A percentile compares a stretch with the other conserved stretches of the same genome.
phyloP scores from a whole-genome alignment of 64 coral and sea anemone species.

The Porites australiensis region DNA sequence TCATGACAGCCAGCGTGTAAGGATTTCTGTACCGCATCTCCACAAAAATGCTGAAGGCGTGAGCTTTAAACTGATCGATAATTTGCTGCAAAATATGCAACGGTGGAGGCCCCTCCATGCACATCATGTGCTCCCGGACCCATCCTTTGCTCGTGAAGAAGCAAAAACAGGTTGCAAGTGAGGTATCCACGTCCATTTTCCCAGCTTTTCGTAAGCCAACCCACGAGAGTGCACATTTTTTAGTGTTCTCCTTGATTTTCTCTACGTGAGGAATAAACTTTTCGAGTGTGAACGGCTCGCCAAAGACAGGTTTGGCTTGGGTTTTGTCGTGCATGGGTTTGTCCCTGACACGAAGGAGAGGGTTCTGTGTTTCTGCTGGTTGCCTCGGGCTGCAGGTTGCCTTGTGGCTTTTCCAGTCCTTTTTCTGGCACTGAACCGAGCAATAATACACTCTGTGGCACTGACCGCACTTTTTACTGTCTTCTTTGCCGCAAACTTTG shows the following conservation, averaged over 20 bases:
- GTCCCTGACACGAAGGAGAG: not conserved
- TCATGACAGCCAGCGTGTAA: constrained; percentile 3
- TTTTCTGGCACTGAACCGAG: not conserved
- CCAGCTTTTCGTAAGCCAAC: not conserved
- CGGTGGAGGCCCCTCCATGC: not conserved
- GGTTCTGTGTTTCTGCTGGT: not conserved
- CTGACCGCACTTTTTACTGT: constrained; percentile 4
- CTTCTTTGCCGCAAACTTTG: not conserved
- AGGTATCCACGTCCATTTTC: constrained; percentile 1
- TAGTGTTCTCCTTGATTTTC: not conserved
- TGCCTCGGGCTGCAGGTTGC: not conserved
- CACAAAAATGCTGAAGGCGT: constrained; percentile 12
- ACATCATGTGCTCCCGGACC: constrained; percentile 11
- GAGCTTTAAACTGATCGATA: not conserved
- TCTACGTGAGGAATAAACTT: constrained; percentile 7
- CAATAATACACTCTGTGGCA: constrained; percentile 7
- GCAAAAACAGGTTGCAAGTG: constrained; percentile 3
- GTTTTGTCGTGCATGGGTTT: not conserved
- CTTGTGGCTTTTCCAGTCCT: constrained; percentile 31
- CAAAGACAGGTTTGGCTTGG: not conserved
- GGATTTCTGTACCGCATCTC: constrained; percentile 24
- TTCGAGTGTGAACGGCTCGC: constrained; percentile 8
- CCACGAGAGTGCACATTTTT: not conserved
- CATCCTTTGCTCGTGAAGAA: not conserved
- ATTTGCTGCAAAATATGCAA: not conserved